Base-by-base conservation (phyloP, 1,140 invertebrate species). In the Zaprionus capensis region DNA sequence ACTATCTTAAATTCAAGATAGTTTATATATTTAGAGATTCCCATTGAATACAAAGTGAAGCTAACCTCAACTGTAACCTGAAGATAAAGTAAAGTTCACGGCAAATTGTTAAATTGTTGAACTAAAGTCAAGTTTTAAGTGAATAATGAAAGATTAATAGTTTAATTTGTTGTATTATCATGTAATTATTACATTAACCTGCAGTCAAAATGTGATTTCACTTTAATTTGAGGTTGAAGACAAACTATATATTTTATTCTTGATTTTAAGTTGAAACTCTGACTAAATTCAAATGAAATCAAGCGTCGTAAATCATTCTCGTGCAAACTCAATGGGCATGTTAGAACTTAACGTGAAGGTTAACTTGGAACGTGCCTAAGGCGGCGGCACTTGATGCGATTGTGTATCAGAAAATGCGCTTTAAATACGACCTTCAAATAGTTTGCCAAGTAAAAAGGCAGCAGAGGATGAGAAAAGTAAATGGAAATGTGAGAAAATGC, bases 301-400 rank as follows among this genome's bases (percentile, higher is more conserved):
- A 5, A 51, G 7, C n/a, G 9, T 9, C 9, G 9, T 11, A 34
- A 46, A n/a, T 7, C 15, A 51, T 9, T 51, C 4, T 14, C 20
- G 1, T 4, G 5, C 11, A 24, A 51, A 51, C 41, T 17, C 6
- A 44, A 44, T 7, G 2, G 0, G 20, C 20, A 22, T 24, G 12
- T 14, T 20, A 24, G 11, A 31, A 9, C 22, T 56, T 7, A 55
- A 55, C 51, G 14, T 55, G 53, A 56, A 56, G 53, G 53, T 56
- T 31, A 28, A n/a, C 7, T 7, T 28, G 5, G 53, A 51, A 51
- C 46, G 46, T 51, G 46, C 46, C 46, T 24, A 5, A 51, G 46
- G 46, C 46, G 5, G 17, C 46, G 5, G 17, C 46, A 51, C 46
- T 24, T 31, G 53, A 56, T 9, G 26, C 15, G 24, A 15, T 31